Conservation (phyloP, 1,140 invertebrate genomes). For the Heliconius hermathena region DNA sequence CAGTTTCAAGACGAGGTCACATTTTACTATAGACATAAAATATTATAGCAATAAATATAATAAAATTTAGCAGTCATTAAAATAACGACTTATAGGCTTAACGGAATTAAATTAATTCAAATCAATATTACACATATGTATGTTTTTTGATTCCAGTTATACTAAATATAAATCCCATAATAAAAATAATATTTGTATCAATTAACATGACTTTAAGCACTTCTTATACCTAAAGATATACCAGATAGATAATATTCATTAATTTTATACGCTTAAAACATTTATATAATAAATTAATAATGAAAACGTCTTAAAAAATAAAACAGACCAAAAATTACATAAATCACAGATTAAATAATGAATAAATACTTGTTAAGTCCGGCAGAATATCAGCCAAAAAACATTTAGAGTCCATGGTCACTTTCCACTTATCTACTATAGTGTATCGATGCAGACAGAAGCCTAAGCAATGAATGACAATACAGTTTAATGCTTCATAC, state of each 20-base stretch:
- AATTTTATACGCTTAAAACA: no score
- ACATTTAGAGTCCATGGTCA: constrained; percentile 32
- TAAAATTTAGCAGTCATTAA: neutral
- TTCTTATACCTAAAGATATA: no score
- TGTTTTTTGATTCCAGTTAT: no score
- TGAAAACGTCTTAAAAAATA: no score
- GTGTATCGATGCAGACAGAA: constrained; percentile 18
- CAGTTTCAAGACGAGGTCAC: no score
- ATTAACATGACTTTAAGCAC: no score
- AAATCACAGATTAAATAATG: neutral
- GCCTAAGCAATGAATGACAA: constrained; percentile 8
- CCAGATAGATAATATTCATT: no score
- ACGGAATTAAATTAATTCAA: neutral
- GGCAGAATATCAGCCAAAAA: constrained; percentile 32
- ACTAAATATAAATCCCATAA: no score
- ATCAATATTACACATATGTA: no score
- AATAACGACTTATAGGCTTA: neutral
- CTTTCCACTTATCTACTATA: neutral
- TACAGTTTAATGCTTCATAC: neutral
- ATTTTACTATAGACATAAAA: no score
- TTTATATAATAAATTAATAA: neutral
- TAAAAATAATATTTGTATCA: no score
- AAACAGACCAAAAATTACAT: neutral
- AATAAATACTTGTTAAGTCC: constrained; percentile 29
- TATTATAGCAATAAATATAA: no score